Percentiles rank a stretch among this genome's conserved stretches.
phyloP scores from a whole-genome alignment of 2,888 invertebrate genomes.

The Cheilosia pagana region DNA sequence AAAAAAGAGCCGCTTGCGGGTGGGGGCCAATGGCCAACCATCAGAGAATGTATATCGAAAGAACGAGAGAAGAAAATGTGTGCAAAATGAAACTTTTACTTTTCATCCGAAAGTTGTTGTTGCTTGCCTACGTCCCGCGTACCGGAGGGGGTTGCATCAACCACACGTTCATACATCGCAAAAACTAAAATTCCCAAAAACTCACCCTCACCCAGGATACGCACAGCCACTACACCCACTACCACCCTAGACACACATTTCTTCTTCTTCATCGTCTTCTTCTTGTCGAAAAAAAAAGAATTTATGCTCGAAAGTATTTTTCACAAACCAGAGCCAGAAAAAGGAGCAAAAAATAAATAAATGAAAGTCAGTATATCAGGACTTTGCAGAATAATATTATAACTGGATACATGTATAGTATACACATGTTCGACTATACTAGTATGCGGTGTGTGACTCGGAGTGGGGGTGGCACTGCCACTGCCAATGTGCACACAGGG shows the following conservation, averaged over 20 bases:
- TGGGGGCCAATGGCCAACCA: background rate
- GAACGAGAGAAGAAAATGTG: slow-evolving; percentile 58
- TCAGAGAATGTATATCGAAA: slow-evolving; percentile 7
- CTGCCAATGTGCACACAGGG: slow-evolving; percentile 63
- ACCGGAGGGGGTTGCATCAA: slow-evolving; percentile 50
- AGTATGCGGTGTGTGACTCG: slow-evolving; percentile 39
- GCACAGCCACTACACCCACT: slow-evolving; percentile 19
- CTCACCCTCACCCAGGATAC: slow-evolving; percentile 20
- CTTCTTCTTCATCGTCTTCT: slow-evolving; percentile 45
- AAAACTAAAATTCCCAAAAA: slow-evolving; percentile 74
- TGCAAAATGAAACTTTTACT: slow-evolving; percentile 75
- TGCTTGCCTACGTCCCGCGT: slow-evolving; percentile 33
- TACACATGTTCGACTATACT: slow-evolving; percentile 61
- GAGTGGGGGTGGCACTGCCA: background rate
- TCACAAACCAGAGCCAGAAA: slow-evolving; percentile 62
- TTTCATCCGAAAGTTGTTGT: slow-evolving; percentile 65
- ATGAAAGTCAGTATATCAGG: slow-evolving; percentile 75
- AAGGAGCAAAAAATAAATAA: slow-evolving; percentile 66
- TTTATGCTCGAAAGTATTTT: slow-evolving; percentile 74
- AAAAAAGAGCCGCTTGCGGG: slow-evolving; percentile 47
- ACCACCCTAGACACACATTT: slow-evolving; percentile 54
- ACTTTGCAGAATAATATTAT: slow-evolving; percentile 74
- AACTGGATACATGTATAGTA: slow-evolving; percentile 67
- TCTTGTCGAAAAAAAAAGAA: slow-evolving; percentile 50
- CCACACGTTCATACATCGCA: slow-evolving; percentile 71